Evolutionary conservation across 2,113 vertebrate genomes (phyloP), one percentile per base, ranked within the genome.

Genomic region (Ptychochromis oligacanthus): DNA sequence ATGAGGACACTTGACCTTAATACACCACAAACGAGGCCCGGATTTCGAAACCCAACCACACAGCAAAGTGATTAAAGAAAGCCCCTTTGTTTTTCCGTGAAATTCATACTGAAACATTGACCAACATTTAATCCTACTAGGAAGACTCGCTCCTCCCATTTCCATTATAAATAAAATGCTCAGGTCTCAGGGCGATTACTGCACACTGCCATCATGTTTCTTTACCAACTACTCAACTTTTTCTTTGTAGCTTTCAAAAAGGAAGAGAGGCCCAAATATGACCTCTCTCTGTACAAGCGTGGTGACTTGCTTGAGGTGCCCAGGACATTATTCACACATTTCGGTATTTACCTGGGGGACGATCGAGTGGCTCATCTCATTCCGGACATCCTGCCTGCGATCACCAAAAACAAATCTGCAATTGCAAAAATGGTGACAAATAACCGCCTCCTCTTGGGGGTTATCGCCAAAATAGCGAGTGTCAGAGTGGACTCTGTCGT

Each of bases 351-450:
- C 83, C 87, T 99, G 91, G 98, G 98, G 0, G 92, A 97, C 85
- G 95, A 97, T 84, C 96, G 96, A 5, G 98, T 99, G 11, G 98
- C 98, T 17, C 98, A 99, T 85, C 89, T 99, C 88, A 99, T 99
- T 91, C 98, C 98, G 2, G 98, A 99, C 92, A 97, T 99, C 93
- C 91, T 99, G 36, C 96, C 98, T 1, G 92, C 85, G 9, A 11
- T 99, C 81, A 95, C 96, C 15, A 85, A 81, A 7, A 94, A 98
- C 74, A 79, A 85, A 62, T 90, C 75, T 11, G 94, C 94, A 55
- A 96, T 96, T 20, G 93, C 95, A 87, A 96, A 92, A 40, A 97
- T 97, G 90, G 97, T 99, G 65, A 97, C 97, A 43, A 99, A 99
- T 88, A 96, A 96, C 89, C 95, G 98, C 15, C 95, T 99, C 13